Conservation (phyloP, 2,113 vertebrate genomes). For the Eudorcas thomsonii region DNA sequence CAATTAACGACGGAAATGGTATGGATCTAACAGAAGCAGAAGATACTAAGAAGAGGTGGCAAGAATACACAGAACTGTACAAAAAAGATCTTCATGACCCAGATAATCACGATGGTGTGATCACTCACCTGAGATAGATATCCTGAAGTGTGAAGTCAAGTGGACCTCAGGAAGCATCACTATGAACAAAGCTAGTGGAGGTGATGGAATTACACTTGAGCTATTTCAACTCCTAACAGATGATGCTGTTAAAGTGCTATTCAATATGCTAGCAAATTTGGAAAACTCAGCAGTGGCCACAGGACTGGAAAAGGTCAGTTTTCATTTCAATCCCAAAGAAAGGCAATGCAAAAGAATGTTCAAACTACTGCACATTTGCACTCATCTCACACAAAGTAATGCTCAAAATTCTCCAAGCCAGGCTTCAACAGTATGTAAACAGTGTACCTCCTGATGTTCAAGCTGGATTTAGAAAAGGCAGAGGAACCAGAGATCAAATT, state of each 20-base stretch:
- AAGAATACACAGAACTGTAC: background rate
- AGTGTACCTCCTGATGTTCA: background rate
- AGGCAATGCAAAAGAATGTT: background rate
- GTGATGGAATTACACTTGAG: background rate
- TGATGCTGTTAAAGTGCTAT: background rate
- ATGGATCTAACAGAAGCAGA: background rate
- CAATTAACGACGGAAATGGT: background rate
- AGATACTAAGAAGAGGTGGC: background rate
- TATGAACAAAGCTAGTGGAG: background rate
- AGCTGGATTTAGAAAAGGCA: background rate
- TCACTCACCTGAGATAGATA: background rate
- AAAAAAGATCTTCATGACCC: background rate
- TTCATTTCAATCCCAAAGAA: background rate
- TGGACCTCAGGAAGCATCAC: background rate
- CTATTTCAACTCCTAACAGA: background rate
- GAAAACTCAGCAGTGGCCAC: background rate
- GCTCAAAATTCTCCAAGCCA: background rate
- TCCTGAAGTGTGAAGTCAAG: background rate
- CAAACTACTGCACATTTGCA: background rate
- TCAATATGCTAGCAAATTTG: background rate
- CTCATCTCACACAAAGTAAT: background rate
- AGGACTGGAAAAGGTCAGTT: background rate
- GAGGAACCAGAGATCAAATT: background rate
- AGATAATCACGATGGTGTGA: background rate
- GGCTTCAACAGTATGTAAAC: background rate